Percentiles rank a stretch among this genome's conserved stretches.
These are phyloP conservation scores for Hypena proboscidalis DNA, from an alignment of 2,888 invertebrate genomes.

Conservation along the genomic window DNA sequence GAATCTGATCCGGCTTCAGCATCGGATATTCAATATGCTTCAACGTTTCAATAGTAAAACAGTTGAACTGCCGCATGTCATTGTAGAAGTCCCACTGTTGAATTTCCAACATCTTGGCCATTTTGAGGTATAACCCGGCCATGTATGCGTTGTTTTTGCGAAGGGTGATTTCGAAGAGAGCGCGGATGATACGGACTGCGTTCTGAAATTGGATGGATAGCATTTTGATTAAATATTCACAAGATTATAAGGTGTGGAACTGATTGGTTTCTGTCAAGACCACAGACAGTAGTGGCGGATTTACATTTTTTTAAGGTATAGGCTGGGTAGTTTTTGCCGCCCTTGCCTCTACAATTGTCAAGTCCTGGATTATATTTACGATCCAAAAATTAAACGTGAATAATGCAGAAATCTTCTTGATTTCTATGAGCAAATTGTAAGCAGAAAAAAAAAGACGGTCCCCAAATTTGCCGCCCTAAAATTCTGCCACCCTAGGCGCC, in stretches of 20 bases:
- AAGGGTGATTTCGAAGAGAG: conserved; percentile 96
- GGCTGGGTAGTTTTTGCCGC: no score
- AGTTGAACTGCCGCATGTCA: conserved; percentile 94
- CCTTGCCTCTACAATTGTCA: no score
- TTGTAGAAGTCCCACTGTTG: conserved; percentile 95
- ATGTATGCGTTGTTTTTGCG: conserved; percentile 95
- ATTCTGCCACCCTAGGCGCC: no score
- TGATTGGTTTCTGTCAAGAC: neutral
- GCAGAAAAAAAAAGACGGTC: no score
- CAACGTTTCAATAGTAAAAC: conserved; percentile 91
- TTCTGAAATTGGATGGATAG: conserved; percentile 86
- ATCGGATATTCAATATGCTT: conserved; percentile 92
- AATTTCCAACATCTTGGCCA: conserved; percentile 97
- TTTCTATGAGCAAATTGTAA: no score
- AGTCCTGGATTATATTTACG: no score
- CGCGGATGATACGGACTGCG: conserved; percentile 94
- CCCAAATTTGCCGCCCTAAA: no score
- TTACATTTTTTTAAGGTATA: no score
- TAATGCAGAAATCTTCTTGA: no score
- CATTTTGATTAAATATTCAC: neutral
- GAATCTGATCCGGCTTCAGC: conserved; percentile 90
- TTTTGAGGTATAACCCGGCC: conserved; percentile 92
- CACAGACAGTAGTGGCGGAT: no score
- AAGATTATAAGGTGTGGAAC: neutral
- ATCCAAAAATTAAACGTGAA: no score